Evolutionary conservation across 2,113 vertebrate genomes (phyloP).

Genomic region (Numenius arquata): DNA sequence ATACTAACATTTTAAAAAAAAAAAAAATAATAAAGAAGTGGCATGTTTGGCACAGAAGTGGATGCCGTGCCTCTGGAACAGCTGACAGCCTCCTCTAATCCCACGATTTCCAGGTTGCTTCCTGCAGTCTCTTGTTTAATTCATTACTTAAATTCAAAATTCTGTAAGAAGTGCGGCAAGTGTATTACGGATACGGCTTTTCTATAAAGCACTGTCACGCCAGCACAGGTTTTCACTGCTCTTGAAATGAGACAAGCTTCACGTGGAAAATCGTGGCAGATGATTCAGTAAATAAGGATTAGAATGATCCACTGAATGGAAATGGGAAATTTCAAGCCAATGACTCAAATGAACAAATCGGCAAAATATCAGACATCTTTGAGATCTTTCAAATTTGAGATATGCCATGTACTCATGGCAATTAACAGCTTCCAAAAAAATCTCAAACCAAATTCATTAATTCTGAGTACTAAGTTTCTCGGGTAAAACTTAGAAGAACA

Average conservation of each 20-base stretch:
- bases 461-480: background rate
- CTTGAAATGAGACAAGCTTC: background rate
- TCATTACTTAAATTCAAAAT: background rate
- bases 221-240: background rate
- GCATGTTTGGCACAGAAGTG: background rate
- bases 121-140: background rate
- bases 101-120: background rate
- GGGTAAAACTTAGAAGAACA: background rate
- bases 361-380: background rate
- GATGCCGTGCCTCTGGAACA: background rate
- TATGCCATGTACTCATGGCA: background rate
- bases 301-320: background rate
- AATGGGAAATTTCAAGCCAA: background rate
- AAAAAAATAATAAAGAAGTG: background rate
- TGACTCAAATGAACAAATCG: background rate
- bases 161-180: background rate
- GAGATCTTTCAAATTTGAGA: background rate
- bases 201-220: background rate
- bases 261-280: background rate
- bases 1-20: background rate
- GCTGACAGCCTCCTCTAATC: background rate
- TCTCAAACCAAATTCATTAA: background rate
- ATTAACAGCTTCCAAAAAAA: background rate
- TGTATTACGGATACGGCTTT: background rate
- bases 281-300: background rate